Evolutionary conservation across 2,797 vertebrate genomes (phyloP), one percentile per base, ranked within the genome.

Genomic region (Euthynnus affinis): DNA sequence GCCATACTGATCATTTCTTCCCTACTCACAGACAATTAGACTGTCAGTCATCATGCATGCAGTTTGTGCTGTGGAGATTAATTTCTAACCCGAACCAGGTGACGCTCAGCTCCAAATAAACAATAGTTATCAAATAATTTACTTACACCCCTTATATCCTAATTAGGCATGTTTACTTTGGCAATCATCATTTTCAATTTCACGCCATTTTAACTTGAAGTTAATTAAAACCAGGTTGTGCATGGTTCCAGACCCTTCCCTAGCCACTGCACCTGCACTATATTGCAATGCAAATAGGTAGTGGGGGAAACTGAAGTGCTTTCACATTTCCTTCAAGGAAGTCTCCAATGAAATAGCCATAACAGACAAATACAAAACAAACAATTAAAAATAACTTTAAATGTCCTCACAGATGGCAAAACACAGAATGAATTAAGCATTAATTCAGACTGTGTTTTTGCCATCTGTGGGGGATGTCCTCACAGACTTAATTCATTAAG

Each of bases 181-280:
- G 92, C 90, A 95, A 94, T 94, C 93, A 94, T 95, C 93, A 93
- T 91, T 95, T 96, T 95, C 94, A 96, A 96, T 96, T 96, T 96
- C 95, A 96, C 92, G 94, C 89, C 90, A 93, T 95, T 96, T 96
- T 95, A 93, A 95, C 94, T 94, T 90, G 88, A 92, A 95, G 93
- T 95, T 96, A 96, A 96, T 96, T 95, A 96, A 96, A 95, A 94
- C 91, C 94, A 82, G 90, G 90, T 89, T 92, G 87, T 94, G 91
- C 87, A 77, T 87, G 86, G 89, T 92, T 91, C 87, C 92, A 94
- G 92, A 89, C 88, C 88, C 84, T 92, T 87, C 89, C 89, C 84
- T 72, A 85, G 78, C 76, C 85, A 51, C 71, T 83, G 85, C 88
- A 93, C 91, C 92, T 94, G 92, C 91, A 88, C 80, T 29, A 55